Evolutionary conservation across 1,140 invertebrate species (phyloP).

Genomic region (Onthophagus taurus): DNA sequence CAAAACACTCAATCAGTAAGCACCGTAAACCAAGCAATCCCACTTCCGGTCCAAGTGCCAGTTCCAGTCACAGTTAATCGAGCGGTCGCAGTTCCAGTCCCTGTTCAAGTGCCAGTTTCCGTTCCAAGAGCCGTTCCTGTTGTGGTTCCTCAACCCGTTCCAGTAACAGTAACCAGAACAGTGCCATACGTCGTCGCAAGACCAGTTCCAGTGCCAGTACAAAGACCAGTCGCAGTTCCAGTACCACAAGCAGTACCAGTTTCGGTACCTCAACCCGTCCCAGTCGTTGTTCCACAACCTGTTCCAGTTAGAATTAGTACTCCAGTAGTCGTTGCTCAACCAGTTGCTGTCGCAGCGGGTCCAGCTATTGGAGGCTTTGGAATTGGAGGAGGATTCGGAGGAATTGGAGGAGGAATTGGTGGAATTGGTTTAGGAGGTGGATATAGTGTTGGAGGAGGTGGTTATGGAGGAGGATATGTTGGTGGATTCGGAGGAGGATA

Average conservation of each 20-base stretch:
- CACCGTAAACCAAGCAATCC: conserved; percentile 23
- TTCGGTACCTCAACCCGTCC: conserved; percentile 17
- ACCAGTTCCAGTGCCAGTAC: conserved; percentile 26
- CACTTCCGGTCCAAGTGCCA: conserved; percentile 31
- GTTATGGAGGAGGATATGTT: conserved; percentile 10
- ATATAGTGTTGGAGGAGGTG: conserved; percentile 11
- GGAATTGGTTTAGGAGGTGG: conserved; percentile 10
- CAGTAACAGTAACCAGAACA: conserved; percentile 24
- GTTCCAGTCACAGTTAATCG: conserved; percentile 41
- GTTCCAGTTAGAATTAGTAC: conserved; percentile 18
- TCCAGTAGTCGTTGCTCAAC: conserved; percentile 21
- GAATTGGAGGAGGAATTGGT: neutral
- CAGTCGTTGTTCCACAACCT: conserved; percentile 13
- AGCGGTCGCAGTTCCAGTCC: conserved; percentile 27
- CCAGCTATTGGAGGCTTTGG: conserved; percentile 8
- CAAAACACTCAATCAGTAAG: conserved; percentile 19
- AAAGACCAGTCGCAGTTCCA: conserved; percentile 25
- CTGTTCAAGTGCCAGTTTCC: conserved; percentile 19
- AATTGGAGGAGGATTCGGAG: conserved; percentile 7
- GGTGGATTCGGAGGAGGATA: conserved; percentile 7
- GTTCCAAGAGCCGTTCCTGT: conserved; percentile 34
- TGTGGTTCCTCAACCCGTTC: conserved; percentile 26
- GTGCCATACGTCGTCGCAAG: conserved; percentile 18
- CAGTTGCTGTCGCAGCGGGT: conserved; percentile 18
- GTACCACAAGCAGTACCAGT: conserved; percentile 25